A percentile compares a stretch with the other conserved stretches of the same genome.
These are phyloP conservation scores for Phyllostomus hastatus DNA, from an alignment of 2,113 vertebrate species.

Conservation along the genomic window DNA sequence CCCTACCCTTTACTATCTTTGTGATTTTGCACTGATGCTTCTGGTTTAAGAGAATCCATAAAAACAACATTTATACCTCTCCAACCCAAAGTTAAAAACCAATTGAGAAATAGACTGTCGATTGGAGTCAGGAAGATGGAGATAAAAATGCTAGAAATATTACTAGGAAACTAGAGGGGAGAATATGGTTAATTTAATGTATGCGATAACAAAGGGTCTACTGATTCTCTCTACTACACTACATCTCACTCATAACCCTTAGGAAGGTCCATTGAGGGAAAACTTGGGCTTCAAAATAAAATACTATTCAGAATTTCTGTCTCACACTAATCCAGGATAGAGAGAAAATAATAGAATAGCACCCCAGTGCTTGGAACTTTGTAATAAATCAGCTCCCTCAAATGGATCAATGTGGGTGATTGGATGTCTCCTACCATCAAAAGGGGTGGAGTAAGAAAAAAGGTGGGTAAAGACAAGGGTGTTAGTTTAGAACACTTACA, in stretches of 20 bases:
- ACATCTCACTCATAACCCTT: not conserved
- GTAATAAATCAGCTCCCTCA: not conserved
- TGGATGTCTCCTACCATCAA: not conserved
- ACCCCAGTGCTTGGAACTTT: not conserved
- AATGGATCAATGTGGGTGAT: not conserved
- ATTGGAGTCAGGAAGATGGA: not conserved
- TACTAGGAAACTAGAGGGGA: not conserved
- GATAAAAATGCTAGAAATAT: not conserved
- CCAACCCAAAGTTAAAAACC: not conserved
- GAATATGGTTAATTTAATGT: not conserved
- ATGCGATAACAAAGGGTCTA: not conserved
- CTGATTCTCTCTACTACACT: not conserved
- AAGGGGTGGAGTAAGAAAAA: not conserved
- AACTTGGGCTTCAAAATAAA: slow-evolving; percentile 40
- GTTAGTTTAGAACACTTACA: not conserved
- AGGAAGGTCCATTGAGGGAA: not conserved
- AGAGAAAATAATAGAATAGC: not conserved
- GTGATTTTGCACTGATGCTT: not conserved
- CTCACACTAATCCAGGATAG: not conserved
- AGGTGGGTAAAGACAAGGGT: not conserved
- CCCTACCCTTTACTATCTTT: not conserved
- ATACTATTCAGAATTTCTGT: not conserved
- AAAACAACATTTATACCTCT: not conserved
- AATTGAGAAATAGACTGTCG: not conserved
- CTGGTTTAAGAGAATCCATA: not conserved